Conservation (phyloP, 2,113 vertebrate species). For the Peromyscus leucopus region DNA sequence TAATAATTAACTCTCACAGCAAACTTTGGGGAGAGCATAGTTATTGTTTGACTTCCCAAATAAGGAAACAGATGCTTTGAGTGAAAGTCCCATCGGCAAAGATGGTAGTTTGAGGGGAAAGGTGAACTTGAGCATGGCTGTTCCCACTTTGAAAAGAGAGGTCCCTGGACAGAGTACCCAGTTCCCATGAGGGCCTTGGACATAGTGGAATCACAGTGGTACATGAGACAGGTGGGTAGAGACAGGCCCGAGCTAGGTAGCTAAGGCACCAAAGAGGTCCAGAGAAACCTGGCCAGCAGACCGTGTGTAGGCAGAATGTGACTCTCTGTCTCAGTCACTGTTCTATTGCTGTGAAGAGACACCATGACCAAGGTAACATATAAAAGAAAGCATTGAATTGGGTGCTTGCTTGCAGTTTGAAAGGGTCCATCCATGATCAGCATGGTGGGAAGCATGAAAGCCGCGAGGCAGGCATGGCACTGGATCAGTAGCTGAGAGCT, state of each 20-base stretch:
- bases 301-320: not conserved
- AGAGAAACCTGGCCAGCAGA: not conserved
- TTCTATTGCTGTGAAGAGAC: not conserved
- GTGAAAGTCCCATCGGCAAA: not conserved
- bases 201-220: accelerated
- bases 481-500: not conserved
- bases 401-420: not conserved
- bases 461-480: not conserved
- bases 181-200: no score
- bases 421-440: not conserved
- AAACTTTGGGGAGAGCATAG: not conserved
- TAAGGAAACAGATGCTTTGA: not conserved
- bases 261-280: not conserved
- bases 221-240: accelerated
- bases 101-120: not conserved
- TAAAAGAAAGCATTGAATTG: not conserved
- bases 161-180: no score
- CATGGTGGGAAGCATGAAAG: not conserved
- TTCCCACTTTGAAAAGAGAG: not conserved
- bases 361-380: not conserved
- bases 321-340: not conserved
- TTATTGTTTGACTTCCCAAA: not conserved
- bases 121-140: not conserved
- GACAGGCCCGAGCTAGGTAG: not conserved
- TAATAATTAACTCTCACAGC: not conserved